Evolutionary conservation across 2,888 invertebrate genomes (phyloP).

Genomic region (Zhuqinia jingwanae): DNA sequence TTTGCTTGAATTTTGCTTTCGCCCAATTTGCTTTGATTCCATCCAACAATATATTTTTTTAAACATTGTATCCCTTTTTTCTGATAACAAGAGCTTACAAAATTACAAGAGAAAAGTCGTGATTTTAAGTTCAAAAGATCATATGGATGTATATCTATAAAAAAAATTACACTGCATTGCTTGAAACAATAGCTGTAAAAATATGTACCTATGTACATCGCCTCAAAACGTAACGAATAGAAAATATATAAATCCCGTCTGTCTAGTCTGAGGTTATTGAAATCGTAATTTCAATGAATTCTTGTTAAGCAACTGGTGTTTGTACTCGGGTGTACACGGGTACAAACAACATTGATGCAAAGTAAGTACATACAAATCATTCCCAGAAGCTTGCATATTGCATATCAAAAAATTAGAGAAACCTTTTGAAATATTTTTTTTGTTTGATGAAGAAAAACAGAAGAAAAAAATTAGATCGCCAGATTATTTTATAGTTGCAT

Average conservation of each 20-base stretch:
- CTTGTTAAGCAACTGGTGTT: too few relatives aligned
- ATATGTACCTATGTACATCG: too few relatives aligned
- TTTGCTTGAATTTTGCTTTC: conserved; percentile 61
- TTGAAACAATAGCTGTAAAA: too few relatives aligned
- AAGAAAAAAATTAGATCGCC: conserved; percentile 42
- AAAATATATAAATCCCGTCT: too few relatives aligned
- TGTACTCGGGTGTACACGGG: too few relatives aligned
- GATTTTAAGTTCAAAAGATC: conserved; percentile 71
- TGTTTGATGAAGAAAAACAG: conserved; percentile 9
- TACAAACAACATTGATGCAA: too few relatives aligned
- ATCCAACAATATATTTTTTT: conserved; percentile 24
- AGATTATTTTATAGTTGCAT: background rate
- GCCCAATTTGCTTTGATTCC: conserved; percentile 42
- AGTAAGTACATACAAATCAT: too few relatives aligned
- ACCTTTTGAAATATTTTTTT: background rate
- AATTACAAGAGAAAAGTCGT: conserved; percentile 46
- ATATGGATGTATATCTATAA: conserved; percentile 35
- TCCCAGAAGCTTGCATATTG: background rate
- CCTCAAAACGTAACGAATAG: too few relatives aligned
- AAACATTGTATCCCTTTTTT: background rate
- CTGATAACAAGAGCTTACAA: background rate
- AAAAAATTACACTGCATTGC: too few relatives aligned
- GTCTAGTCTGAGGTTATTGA: too few relatives aligned
- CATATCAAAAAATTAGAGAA: background rate
- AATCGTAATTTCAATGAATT: too few relatives aligned